Evolutionary conservation across 2,113 vertebrate species (phyloP), one percentile per base, ranked within the genome.

Genomic region (Actenoides hombroni): DNA sequence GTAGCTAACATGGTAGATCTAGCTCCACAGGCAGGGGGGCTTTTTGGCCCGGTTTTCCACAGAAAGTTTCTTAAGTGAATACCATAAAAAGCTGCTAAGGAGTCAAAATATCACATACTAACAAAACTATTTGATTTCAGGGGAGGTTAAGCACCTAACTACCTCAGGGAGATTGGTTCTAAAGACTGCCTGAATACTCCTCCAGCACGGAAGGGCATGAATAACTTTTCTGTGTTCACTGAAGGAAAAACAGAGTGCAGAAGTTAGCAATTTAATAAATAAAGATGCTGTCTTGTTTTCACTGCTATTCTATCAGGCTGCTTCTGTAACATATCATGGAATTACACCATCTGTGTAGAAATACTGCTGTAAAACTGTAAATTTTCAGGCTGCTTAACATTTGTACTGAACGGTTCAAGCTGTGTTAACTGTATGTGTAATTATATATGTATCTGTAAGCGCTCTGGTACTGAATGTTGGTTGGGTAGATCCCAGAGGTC

Each of bases 381-480:
- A 81, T 92, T 84, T 95, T 92, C 65, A 86, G 83, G 48, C 76
- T 92, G 60, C 56, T 71, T 69, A 91, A 57, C 80, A 64, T 78
- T 84, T 81, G 65, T 48, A 68, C 73, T 79, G 90, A 95, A 77
- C 3, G 7, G n/a, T 88, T 95, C 92, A 93, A 94, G 80, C 95
- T 94, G 86, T 93, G 77, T 82, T 92, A 92, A 94, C 11, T 40
- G 13, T 40, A 40, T 40, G 40, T 40, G 40, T 13, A 40, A 40
- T 40, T 40, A 40, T 40, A 40, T 13, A 40, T 40, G 40, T 75
- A 88, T 92, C 92, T 92, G 53, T 65, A 75, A 89, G 77, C 5
- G 1, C 71, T 90, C 75, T 74, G 46, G 60, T 79, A 48, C 35
- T 60, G 24, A n/a, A 24, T 56, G 39, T 20, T n/a, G 56, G 64